phyloP scores from a whole-genome alignment of 2,888 invertebrate genomes.

The Ommatoiulus sabulosus region DNA sequence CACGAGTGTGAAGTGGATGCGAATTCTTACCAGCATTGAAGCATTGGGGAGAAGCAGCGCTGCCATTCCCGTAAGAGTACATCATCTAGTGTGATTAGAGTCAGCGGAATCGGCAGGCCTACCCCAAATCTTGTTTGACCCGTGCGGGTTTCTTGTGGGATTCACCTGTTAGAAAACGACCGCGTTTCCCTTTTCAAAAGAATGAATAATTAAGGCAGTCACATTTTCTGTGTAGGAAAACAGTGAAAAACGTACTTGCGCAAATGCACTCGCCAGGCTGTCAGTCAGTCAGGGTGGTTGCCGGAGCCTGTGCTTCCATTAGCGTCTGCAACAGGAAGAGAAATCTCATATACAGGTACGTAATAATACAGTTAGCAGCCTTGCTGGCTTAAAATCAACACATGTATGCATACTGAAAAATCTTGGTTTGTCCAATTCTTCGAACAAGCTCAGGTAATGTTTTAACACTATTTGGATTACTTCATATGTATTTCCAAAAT shows the following conservation, averaged over 20 bases:
- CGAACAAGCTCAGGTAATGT: too few species aligned
- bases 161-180: slow-evolving; percentile 47
- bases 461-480: too few species aligned
- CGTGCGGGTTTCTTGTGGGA: slow-evolving; percentile 21
- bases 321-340: slow-evolving; percentile 19
- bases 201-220: slow-evolving; percentile 51
- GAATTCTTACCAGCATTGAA: slow-evolving; percentile 45
- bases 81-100: slow-evolving; percentile 53
- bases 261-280: slow-evolving; percentile 22
- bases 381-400: background rate
- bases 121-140: slow-evolving; percentile 47
- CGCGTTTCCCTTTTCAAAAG: slow-evolving; percentile 50
- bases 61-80: slow-evolving; percentile 42
- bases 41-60: slow-evolving; percentile 24
- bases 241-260: slow-evolving; percentile 4
- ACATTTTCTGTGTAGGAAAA: background rate
- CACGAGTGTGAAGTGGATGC: slow-evolving; percentile 47
- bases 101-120: slow-evolving; percentile 32
- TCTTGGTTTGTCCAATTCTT: background rate
- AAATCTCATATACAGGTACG: slow-evolving; percentile 2
- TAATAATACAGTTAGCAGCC: background rate
- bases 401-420: background rate
- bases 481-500: too few species aligned
- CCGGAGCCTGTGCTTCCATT: background rate
- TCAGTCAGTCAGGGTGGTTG: slow-evolving; percentile 24